Evolutionary conservation across 2,797 vertebrate genomes (phyloP), one percentile per base, ranked within the genome.

Genomic region (Falco concolor): DNA sequence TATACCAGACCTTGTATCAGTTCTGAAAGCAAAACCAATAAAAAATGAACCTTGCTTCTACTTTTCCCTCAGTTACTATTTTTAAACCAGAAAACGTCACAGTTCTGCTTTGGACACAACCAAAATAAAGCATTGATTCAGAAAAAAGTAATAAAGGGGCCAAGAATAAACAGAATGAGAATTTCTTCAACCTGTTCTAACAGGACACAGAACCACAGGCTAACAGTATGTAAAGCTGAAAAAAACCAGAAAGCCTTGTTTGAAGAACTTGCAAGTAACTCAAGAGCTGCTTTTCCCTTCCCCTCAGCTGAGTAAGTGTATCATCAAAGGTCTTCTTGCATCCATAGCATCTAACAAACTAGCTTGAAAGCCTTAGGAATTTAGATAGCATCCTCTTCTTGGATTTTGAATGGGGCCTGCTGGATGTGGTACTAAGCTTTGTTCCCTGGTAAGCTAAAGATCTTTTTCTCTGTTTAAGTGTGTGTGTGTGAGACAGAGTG

Each of bases 301-400:
- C 60, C 74, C 79, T 87, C 49, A 15, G 49, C 42, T 7, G 4
- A 89, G 54, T 9, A 68, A 49, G 92, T 83, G 61, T 28, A 40
- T 40, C 89, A 75, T 95, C 94, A 95, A 92, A 96, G 87, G 36
- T 65, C 49, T 94, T 89, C 90, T 84, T 84, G 84, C 88, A 89
- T 57, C 79, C 89, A 17, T 20, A 42, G 77, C 80, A 67, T 70
- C 59, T 81, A 72, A 34, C 45, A 86, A 79, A 53, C 6, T 61
- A 42, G 47, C 79, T 76, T 24, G 82, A 93, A 94, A 88, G 70
- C 17, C 64, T 61, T 67, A 72, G 90, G 90, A 95, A 95, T 95
- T 90, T 50, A 65, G 86, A 74, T 9, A 80, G 63, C 84, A 94
- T 93, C 93, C 88, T 92, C 78, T 38, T 49, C n/a, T 24, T 25